Conservation (phyloP, 2,113 vertebrate species). For the Tetrao urogallus region DNA sequence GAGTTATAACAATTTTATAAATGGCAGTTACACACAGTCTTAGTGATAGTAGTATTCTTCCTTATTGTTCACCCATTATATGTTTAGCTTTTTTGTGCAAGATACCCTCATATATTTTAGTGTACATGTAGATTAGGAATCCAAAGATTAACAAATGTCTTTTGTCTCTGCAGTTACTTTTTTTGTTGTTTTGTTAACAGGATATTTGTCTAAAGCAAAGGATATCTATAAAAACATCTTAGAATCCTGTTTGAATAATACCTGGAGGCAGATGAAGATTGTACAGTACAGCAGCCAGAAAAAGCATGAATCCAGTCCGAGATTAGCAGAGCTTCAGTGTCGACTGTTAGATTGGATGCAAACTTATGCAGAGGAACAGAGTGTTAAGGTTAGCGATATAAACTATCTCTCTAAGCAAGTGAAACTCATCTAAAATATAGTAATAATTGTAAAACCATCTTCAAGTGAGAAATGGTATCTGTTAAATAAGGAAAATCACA, state of each 20-base stretch:
- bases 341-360: constrained; percentile 79
- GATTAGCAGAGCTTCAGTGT: constrained; percentile 81
- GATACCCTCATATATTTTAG: background rate
- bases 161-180: background rate
- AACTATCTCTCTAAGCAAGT: constrained; percentile 7
- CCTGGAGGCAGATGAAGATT: constrained; percentile 86
- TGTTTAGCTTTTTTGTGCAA: background rate
- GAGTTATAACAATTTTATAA: background rate
- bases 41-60: background rate
- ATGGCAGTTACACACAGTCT: background rate
- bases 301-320: constrained; percentile 81
- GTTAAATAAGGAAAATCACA: background rate
- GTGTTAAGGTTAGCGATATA: constrained; percentile 72
- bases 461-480: background rate
- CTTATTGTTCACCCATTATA: background rate
- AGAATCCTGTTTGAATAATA: constrained; percentile 78
- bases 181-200: constrained; percentile 75
- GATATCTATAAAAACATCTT: constrained; percentile 76
- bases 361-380: constrained; percentile 22
- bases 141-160: background rate
- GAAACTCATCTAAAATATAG: background rate
- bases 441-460: background rate
- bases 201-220: constrained; percentile 85
- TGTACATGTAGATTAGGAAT: background rate
- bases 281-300: constrained; percentile 81